Base-by-base conservation (phyloP, 2,113 vertebrate genomes). In the Xiphias gladius region DNA sequence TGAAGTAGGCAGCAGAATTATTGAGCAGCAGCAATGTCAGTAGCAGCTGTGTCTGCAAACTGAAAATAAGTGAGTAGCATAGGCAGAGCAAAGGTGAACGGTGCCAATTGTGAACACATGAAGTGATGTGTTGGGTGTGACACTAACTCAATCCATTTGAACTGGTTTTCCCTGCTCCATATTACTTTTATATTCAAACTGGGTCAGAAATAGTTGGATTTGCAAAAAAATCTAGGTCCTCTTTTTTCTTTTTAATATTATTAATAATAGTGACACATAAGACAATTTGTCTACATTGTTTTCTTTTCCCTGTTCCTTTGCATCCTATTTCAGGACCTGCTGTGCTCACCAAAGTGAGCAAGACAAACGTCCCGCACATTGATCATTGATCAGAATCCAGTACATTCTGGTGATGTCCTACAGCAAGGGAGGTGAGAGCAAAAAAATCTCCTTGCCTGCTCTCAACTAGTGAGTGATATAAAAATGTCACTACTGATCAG, bases 401-500 rank as follows among this genome's bases (percentile, higher is more conserved):
- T 3, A 62, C 26, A 67, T 57, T 76, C 55, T 24, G 52, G 6
- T 43, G 50, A 74, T 22, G 50, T 71, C 67, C 43, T 30, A 55
- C 78, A 78, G 41, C 57, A 32, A 62, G 32, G 24, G 68, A 58
- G 48, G 57, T 52, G 52, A 65, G 16, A 75, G 55, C 37, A 69
- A 64, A 62, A n/a, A 57, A 37, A 71, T 69, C 32, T 71, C 67
- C 54, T 62, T 22, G 62, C 37, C 70, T 69, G 39, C 78, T 83
- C 68, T 71, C 32, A 43, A 16, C 46, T 41, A 28, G 57, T 54
- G 72, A 88, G 39, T 54, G 76, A 68, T 78, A 67, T 79, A 58
- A 83, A 82, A 68, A 58, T 69, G 81, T 83, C 84, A 80, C 46
- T 65, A 57, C 68, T 62, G 73, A 88, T 86, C 77, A 84, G 57